A percentile compares a stretch with the other conserved stretches of the same genome.
These are phyloP conservation scores for Ciona savignyi DNA, from an alignment of 23 tunicate species.

Conservation along the genomic window DNA sequence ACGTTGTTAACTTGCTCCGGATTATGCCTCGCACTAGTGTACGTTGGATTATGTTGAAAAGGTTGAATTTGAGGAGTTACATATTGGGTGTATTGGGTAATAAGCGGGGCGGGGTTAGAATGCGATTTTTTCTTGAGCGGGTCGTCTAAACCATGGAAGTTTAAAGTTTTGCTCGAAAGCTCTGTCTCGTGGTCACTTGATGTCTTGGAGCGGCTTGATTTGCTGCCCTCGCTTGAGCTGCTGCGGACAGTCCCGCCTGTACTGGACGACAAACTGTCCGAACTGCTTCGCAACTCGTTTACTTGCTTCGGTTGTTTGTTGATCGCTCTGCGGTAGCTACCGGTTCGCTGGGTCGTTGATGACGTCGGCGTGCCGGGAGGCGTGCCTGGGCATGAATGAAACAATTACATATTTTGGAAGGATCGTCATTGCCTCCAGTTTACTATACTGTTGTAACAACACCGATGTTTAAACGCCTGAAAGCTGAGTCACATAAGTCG, in stretches of 20 bases:
- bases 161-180: background rate
- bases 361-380: slow-evolving; percentile 4
- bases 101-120: background rate
- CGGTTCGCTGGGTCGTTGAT: slow-evolving; percentile 35
- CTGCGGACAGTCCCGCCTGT: background rate
- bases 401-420: background rate
- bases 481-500: too few species aligned
- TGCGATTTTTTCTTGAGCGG: slow-evolving; percentile 29
- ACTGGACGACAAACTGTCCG: slow-evolving; percentile 23
- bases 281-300: slow-evolving; percentile 4
- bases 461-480: background rate
- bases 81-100: background rate
- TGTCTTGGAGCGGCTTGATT: slow-evolving; percentile 1
- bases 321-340: slow-evolving; percentile 61
- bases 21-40: background rate
- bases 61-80: background rate
- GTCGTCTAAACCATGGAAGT: background rate
- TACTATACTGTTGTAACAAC: background rate
- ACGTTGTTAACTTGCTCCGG: background rate
- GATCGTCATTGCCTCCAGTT: background rate
- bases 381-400: slow-evolving; percentile 3
- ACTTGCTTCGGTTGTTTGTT: background rate
- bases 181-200: background rate
- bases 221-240: slow-evolving; percentile 10
- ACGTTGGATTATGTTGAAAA: too few species aligned